These are phyloP conservation scores for Ceryle rudis DNA, from an alignment of 2,797 vertebrate species.

Conservation along the genomic window DNA sequence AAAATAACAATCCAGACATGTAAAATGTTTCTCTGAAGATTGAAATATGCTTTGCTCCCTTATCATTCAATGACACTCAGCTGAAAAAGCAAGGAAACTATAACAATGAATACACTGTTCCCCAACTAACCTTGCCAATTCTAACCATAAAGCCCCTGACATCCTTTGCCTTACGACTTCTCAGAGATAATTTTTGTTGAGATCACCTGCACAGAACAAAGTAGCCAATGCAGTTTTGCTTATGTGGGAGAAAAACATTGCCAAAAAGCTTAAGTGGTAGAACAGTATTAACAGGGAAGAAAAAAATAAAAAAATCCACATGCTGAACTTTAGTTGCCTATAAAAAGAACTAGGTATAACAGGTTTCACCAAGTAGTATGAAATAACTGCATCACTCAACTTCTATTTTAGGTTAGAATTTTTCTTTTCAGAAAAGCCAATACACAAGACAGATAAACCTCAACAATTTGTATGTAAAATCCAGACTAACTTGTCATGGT, in stretches of 20 bases:
- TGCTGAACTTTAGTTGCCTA: not conserved
- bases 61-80: rapidly evolving
- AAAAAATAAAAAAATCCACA: too few relatives aligned
- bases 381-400: not conserved
- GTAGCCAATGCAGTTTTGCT: not conserved
- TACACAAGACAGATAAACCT: not conserved
- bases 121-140: not conserved
- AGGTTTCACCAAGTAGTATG: not conserved
- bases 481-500: rapidly evolving
- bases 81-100: not conserved
- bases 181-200: not conserved
- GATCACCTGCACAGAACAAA: rapidly evolving
- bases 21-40: not conserved
- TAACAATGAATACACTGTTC: not conserved
- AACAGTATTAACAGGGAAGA: not conserved
- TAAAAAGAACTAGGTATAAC: rapidly evolving
- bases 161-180: not conserved
- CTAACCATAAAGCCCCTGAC: not conserved
- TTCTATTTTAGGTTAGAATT: not conserved
- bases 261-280: not conserved
- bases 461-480: not conserved
- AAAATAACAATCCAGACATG: too few relatives aligned
- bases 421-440: not conserved
- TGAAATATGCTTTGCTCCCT: not conserved
- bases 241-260: rapidly evolving